phyloP scores from a whole-genome alignment of 2,888 invertebrate genomes.

The Cerceris ruficornis region DNA sequence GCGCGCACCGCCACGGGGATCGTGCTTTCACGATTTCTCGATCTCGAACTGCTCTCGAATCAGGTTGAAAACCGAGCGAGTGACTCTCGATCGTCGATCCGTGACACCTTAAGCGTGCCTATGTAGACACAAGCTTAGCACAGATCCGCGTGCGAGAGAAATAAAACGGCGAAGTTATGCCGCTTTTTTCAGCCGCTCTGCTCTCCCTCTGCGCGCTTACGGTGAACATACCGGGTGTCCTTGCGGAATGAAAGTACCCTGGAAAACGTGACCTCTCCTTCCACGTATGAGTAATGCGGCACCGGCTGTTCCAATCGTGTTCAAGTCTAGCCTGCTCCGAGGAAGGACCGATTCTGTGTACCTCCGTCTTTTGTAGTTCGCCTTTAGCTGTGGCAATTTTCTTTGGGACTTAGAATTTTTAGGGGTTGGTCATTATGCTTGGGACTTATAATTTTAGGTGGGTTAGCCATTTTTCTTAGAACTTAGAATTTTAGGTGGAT shows the following conservation, averaged over 20 bases:
- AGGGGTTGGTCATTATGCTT: too few species aligned
- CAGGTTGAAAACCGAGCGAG: slow-evolving; percentile 55
- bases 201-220: slow-evolving; percentile 42
- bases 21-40: slow-evolving; percentile 65
- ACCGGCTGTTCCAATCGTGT: slow-evolving; percentile 20
- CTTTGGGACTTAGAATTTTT: too few species aligned
- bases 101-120: slow-evolving; percentile 54
- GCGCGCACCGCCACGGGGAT: neutral
- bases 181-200: slow-evolving; percentile 52
- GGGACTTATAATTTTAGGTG: too few species aligned
- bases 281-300: slow-evolving; percentile 62
- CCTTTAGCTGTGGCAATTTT: too few species aligned
- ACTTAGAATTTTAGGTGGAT: too few species aligned
- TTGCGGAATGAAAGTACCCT: slow-evolving; percentile 78
- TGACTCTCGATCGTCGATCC: slow-evolving; percentile 56
- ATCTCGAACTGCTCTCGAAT: slow-evolving; percentile 59
- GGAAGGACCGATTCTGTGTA: neutral
- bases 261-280: slow-evolving; percentile 75
- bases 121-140: slow-evolving; percentile 23
- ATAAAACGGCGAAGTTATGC: slow-evolving; percentile 64
- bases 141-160: slow-evolving; percentile 35
- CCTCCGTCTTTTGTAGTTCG: too few species aligned
- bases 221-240: slow-evolving; percentile 71
- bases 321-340: neutral
- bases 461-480: too few species aligned